Evolutionary conservation across 92 coral and sea anemone genomes (phyloP).

Genomic region (Phenganax stokvisi): DNA sequence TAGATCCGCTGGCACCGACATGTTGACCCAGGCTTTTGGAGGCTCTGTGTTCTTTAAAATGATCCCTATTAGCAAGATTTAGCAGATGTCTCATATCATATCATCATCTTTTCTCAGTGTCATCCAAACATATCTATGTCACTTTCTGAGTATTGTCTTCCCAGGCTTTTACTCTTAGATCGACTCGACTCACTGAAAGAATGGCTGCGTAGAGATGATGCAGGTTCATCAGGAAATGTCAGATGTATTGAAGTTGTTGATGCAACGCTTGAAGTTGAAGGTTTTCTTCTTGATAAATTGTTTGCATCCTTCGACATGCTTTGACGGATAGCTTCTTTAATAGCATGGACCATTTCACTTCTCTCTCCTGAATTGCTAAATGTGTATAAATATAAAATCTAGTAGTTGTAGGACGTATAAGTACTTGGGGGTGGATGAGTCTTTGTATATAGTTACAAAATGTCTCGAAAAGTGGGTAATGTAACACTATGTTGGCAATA

Average conservation of each 20-base stretch:
- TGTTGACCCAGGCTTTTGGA: too few species aligned
- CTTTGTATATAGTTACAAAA: too few species aligned
- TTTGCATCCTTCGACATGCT: conserved; percentile 73
- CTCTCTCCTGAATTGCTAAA: conserved; percentile 75
- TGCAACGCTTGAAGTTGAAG: conserved; percentile 1
- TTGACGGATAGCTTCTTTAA: conserved; percentile 80
- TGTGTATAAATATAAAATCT: background rate
- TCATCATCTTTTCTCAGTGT: background rate
- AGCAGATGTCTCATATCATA: background rate
- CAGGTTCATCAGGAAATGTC: conserved; percentile 19
- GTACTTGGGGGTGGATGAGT: too few species aligned
- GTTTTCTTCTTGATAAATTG: conserved; percentile 17
- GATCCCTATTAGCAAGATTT: background rate
- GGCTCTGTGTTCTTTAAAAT: too few species aligned
- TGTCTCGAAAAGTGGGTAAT: too few species aligned
- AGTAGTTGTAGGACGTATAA: too few species aligned
- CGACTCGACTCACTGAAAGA: conserved; percentile 11
- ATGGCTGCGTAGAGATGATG: background rate
- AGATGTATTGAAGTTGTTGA: conserved; percentile 31
- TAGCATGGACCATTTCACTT: conserved; percentile 64
- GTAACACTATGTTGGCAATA: background rate
- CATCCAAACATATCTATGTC: background rate
- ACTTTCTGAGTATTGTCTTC: conserved; percentile 6
- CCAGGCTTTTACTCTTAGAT: conserved; percentile 6
- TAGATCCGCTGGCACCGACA: too few species aligned